Percentiles rank a stretch among this genome's conserved stretches.
Conservation (phyloP, 2,797 vertebrate species). For the Myripristis jacobus region DNA sequence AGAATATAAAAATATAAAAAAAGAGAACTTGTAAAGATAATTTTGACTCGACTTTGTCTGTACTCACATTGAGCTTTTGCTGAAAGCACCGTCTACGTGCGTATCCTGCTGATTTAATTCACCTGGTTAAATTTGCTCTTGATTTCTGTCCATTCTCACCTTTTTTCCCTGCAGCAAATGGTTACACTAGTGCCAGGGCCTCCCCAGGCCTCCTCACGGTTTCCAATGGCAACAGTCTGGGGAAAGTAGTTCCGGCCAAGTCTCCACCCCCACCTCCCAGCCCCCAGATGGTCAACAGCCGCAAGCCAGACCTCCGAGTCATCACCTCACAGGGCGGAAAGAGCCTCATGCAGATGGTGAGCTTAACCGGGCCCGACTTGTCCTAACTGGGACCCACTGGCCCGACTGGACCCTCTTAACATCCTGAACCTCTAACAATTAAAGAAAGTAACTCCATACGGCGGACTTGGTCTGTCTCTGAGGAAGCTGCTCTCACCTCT, state of each 20-base stretch:
- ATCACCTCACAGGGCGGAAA: slow-evolving; percentile 98
- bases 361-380: slow-evolving; percentile 66
- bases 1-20: slow-evolving; percentile 10
- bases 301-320: slow-evolving; percentile 96
- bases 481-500: neutral
- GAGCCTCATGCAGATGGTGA: slow-evolving; percentile 98
- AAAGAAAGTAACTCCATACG: neutral
- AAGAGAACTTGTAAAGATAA: slow-evolving; percentile 33
- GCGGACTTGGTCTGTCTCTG: neutral
- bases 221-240: slow-evolving; percentile 95
- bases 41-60: slow-evolving; percentile 30
- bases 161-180: slow-evolving; percentile 87
- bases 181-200: slow-evolving; percentile 95
- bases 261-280: slow-evolving; percentile 88
- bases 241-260: slow-evolving; percentile 94
- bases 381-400: slow-evolving; percentile 20
- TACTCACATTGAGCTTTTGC: neutral
- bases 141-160: slow-evolving; percentile 67
- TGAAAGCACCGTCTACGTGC: neutral
- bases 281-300: slow-evolving; percentile 89
- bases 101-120: slow-evolving; percentile 51
- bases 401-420: slow-evolving; percentile 12
- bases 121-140: slow-evolving; percentile 73
- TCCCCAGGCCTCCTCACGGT: slow-evolving; percentile 95
- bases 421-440: slow-evolving; percentile 6